Evolutionary conservation across 2,888 invertebrate species (phyloP).

Genomic region (Perithous albicinctus): DNA sequence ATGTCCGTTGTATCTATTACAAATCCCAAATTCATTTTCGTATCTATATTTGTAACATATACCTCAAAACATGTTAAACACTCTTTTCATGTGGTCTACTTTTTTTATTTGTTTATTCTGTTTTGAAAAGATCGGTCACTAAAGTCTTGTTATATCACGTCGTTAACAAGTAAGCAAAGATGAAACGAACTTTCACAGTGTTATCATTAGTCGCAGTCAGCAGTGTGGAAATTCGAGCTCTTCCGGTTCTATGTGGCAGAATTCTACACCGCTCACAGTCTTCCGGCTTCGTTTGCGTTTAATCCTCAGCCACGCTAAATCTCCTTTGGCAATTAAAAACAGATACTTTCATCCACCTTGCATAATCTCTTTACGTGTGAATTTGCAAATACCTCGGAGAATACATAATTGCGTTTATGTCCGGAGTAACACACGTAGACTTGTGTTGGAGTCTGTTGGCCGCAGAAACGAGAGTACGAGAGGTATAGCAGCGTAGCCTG

Average conservation of each 20-base stretch:
- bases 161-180: slow-evolving; percentile 27
- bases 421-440: slow-evolving; percentile 10
- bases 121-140: not conserved
- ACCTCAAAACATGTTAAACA: no score
- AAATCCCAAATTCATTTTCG: not conserved
- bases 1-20: not conserved
- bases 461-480: slow-evolving; percentile 20
- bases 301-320: not conserved
- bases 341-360: not conserved
- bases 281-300: not conserved
- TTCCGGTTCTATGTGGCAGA: slow-evolving; percentile 9
- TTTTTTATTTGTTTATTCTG: not conserved
- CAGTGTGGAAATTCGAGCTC: slow-evolving; percentile 30
- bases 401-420: slow-evolving; percentile 46
- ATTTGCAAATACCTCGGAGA: slow-evolving; percentile 23
- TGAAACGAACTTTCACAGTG: not conserved
- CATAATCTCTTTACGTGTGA: slow-evolving; percentile 9
- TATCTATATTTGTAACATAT: not conserved
- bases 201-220: slow-evolving; percentile 17
- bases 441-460: slow-evolving; percentile 19
- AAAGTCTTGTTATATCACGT: slow-evolving; percentile 1
- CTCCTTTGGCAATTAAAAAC: not conserved
- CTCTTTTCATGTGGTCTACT: not conserved
- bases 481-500: slow-evolving; percentile 74
- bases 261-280: slow-evolving; percentile 3